These are phyloP conservation scores for Romanogobio albipinnatus DNA, from an alignment of 2,113 vertebrate genomes.

Conservation along the genomic window DNA sequence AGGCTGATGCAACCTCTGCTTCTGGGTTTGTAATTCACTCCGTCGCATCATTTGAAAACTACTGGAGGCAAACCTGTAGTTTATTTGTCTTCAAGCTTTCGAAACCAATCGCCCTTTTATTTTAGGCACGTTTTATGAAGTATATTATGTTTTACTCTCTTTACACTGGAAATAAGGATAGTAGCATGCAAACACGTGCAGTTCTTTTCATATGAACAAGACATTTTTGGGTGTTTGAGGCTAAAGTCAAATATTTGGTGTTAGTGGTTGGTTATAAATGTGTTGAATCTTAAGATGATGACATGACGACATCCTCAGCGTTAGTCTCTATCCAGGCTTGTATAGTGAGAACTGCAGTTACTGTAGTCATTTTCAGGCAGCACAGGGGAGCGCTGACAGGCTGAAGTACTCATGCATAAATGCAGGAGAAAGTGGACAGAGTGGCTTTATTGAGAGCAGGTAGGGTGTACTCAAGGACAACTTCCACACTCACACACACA, in stretches of 20 bases:
- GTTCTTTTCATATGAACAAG: neutral
- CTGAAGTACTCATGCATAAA: conserved; percentile 74
- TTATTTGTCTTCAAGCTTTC: conserved; percentile 23
- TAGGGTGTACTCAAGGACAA: conserved; percentile 58
- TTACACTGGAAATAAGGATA: neutral
- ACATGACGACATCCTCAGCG: neutral
- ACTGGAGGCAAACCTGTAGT: neutral
- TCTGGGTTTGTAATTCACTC: conserved; percentile 62
- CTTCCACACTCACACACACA: neutral
- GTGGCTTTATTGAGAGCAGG: conserved; percentile 37
- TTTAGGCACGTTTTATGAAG: neutral
- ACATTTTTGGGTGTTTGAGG: neutral
- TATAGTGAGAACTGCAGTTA: conserved; percentile 51
- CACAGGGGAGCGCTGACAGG: conserved; percentile 65
- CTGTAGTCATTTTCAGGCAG: conserved; percentile 67
- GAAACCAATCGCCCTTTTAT: conserved; percentile 20
- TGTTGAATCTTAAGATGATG: neutral
- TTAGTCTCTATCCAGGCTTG: neutral
- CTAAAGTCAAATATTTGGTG: neutral
- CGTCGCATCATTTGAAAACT: conserved; percentile 31
- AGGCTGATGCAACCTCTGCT: conserved; percentile 71
- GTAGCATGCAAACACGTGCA: neutral
- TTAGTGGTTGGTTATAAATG: neutral
- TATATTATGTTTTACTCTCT: neutral
- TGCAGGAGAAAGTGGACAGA: conserved; percentile 62